Evolutionary conservation across 2,888 invertebrate genomes (phyloP), one percentile per base, ranked within the genome.

Genomic region (Cancer borealis): DNA sequence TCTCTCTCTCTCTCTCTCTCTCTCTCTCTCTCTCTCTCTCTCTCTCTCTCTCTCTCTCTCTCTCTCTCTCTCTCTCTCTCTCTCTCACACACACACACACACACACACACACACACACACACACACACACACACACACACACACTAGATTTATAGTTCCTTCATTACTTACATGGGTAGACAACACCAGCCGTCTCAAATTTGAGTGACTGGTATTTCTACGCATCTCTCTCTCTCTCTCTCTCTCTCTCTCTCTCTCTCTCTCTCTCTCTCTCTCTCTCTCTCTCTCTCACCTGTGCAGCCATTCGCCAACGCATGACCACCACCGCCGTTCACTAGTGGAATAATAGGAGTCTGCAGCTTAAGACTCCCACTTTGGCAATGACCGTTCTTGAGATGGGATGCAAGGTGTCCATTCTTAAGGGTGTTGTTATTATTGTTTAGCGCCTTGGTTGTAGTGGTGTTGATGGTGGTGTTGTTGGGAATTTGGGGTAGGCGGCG

Each of bases 401-500:
- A 8, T 66, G 8, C 26, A 21, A 21, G 6, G 47, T 66, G 73
- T 6, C 60, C 39, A 26, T 88, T 92, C 30, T 60, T 89, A 26
- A 47, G 87, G 0, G 17, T 88, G 30, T 54, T 88, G 54, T 47
- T 54, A 91, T 21, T 90, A 21, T 90, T 84, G 88, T 84, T 30
- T 2, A 66, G 60, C 14, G 66, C 54, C 94, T 87, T 89, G 79
- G 30, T n/a, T 30, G 87, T 60, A 45, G 79, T 88, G 66, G 17
- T 39, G 46, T n/a, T 88, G 45, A 88, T 89, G 66, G 49, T 54
- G 92, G 2, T 90, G 88, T 21, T 21, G 60, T 14, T 30, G 39
- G 90, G 73, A 49, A 54, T 66, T 26, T 79, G 73, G 14, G 93
- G 93, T 1, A 94, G 93, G 47, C 93, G 87, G 12, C 66, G 89